Conservation (phyloP, 2,113 vertebrate genomes). For the Trogon surrucura region DNA sequence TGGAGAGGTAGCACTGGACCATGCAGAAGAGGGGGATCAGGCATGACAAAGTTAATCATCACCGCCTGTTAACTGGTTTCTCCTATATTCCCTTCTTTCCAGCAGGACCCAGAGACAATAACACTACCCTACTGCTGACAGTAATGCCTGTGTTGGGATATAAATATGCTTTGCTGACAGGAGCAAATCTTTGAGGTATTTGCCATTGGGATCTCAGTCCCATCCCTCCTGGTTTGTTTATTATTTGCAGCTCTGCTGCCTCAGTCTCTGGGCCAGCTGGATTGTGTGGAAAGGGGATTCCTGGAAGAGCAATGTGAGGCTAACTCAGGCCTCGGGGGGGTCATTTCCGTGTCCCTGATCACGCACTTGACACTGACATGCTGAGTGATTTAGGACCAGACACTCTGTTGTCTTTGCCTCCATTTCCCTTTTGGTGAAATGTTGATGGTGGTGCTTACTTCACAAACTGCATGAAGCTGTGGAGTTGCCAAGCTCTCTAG, state of each 20-base stretch:
- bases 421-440: neutral
- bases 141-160: neutral
- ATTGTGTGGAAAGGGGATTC: conserved; percentile 21
- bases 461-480: neutral
- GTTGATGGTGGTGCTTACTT: neutral
- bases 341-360: neutral
- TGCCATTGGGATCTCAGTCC: neutral
- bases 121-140: neutral
- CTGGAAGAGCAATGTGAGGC: neutral
- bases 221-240: neutral
- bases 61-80: neutral
- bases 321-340: neutral
- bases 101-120: neutral
- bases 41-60: neutral
- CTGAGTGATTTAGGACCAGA: conserved; percentile 33
- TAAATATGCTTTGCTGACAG: neutral
- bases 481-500: conserved; percentile 23
- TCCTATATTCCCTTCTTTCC: neutral
- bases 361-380: neutral
- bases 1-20: neutral
- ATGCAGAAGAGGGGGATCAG: neutral
- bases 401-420: conserved; percentile 7
- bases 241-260: neutral
- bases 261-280: neutral
- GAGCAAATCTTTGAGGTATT: conserved; percentile 8